Percentiles rank a stretch among this genome's conserved stretches.
Evolutionary conservation across 30 jellyfish, hydroid and myxozoan genomes (phyloP).

Genomic region (Cassiopea xamachana): DNA sequence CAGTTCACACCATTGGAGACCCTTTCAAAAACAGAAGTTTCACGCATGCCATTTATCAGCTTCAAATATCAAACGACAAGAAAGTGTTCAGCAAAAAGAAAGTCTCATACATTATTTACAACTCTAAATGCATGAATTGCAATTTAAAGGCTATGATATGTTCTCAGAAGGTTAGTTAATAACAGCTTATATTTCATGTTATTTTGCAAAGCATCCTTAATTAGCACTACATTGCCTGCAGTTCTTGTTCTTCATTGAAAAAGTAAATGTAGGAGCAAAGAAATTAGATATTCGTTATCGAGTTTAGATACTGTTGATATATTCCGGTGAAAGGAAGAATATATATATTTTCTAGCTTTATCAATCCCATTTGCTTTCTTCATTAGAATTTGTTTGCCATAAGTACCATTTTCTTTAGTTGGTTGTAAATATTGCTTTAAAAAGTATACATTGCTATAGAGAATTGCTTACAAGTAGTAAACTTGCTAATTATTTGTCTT

Average conservation of each 20-base stretch:
- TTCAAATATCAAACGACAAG: conserved; percentile 16
- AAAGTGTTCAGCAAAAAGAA: conserved; percentile 2
- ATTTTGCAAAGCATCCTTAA: neutral
- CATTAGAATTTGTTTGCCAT: no score
- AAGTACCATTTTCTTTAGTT: no score
- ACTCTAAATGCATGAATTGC: conserved; percentile 53
- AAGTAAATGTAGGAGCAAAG: neutral
- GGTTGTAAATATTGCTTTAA: no score
- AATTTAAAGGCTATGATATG: conserved; percentile 3
- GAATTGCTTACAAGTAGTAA: no score
- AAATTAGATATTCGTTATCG: neutral
- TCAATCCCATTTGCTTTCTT: no score
- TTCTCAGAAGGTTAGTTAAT: conserved; percentile 19
- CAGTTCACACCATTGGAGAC: conserved; percentile 56
- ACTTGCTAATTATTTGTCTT: no score
- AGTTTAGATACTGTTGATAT: no score
- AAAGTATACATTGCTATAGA: no score
- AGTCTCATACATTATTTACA: conserved; percentile 5
- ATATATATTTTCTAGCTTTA: no score
- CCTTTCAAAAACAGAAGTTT: conserved; percentile 21
- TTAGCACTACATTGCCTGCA: neutral
- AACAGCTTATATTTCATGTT: no score
- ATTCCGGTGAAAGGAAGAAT: no score
- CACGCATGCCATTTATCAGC: conserved; percentile 4
- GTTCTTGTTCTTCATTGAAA: neutral